Conservation (phyloP, 2,797 vertebrate species). For the Lacerta agilis region DNA sequence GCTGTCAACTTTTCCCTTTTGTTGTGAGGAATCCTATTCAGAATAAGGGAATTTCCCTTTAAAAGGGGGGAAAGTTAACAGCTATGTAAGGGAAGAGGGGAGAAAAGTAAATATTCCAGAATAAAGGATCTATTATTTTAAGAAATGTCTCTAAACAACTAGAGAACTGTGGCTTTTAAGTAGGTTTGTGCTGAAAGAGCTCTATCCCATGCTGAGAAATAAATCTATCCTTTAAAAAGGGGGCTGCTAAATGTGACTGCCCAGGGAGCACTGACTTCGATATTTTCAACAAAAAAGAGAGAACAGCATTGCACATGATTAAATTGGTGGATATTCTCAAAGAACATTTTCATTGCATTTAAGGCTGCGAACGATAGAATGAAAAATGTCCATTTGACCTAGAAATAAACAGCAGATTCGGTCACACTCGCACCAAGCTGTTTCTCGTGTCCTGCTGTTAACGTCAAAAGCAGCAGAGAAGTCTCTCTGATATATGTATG, state of each 20-base stretch:
- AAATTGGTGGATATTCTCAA: background rate
- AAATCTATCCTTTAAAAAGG: background rate
- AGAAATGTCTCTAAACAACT: background rate
- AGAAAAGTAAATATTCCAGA: background rate
- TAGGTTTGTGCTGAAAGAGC: background rate
- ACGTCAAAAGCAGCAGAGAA: slow-evolving; percentile 11
- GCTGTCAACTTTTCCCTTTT: no score
- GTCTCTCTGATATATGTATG: slow-evolving; percentile 34
- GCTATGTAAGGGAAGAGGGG: background rate
- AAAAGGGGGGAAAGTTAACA: no score
- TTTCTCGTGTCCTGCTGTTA: slow-evolving; percentile 22
- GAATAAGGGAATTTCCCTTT: no score
- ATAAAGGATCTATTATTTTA: background rate
- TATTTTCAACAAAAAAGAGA: background rate
- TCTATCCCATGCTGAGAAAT: background rate
- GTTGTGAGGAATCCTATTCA: no score
- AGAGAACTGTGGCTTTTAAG: background rate
- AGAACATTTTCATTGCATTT: background rate
- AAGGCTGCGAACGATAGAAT: background rate
- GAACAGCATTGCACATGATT: background rate
- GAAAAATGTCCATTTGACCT: background rate
- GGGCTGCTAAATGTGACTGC: background rate
- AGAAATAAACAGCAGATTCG: slow-evolving; percentile 23
- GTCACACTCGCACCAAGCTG: slow-evolving; percentile 28
- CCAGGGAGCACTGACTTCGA: background rate